Percentiles rank a stretch among this genome's conserved stretches.
Conservation (phyloP, 2,888 invertebrate genomes). For the Leptopterna dolabrata region DNA sequence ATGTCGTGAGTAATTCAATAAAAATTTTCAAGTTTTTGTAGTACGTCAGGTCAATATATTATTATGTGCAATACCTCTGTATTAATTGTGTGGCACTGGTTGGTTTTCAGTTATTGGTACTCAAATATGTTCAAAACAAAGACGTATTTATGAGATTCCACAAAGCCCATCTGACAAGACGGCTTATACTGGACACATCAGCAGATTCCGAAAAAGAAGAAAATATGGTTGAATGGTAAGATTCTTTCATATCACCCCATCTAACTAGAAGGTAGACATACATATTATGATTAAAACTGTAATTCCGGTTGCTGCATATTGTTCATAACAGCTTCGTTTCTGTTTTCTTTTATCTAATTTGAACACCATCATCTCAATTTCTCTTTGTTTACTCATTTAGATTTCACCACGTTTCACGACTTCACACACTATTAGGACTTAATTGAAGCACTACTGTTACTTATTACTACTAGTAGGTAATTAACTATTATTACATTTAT, state of each 20-base stretch:
- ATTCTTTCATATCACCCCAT: not conserved
- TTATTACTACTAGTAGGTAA: no score
- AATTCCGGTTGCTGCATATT: no score
- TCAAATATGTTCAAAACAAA: constrained; percentile 99
- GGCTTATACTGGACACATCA: constrained; percentile 96
- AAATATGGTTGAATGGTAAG: constrained; percentile 96
- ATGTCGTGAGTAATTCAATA: constrained; percentile 75
- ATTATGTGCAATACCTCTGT: not conserved
- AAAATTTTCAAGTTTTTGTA: not conserved
- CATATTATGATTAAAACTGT: no score
- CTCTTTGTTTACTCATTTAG: no score
- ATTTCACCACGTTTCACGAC: no score
- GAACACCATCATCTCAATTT: no score
- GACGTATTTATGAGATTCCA: constrained; percentile 99
- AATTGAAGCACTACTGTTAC: no score
- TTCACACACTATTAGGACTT: no score
- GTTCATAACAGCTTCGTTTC: no score
- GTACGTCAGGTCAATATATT: not conserved
- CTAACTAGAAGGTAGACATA: no score
- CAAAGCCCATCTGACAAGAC: constrained; percentile 95
- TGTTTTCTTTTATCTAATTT: no score
- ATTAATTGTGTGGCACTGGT: not conserved
- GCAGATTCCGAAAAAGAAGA: constrained; percentile 99
- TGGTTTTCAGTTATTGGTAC: constrained; percentile 78
- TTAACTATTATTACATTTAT: no score